A percentile compares a stretch with the other conserved stretches of the same genome.
Evolutionary conservation across 2,888 invertebrate genomes (phyloP).

Genomic region (Meiosimyza decipiens): DNA sequence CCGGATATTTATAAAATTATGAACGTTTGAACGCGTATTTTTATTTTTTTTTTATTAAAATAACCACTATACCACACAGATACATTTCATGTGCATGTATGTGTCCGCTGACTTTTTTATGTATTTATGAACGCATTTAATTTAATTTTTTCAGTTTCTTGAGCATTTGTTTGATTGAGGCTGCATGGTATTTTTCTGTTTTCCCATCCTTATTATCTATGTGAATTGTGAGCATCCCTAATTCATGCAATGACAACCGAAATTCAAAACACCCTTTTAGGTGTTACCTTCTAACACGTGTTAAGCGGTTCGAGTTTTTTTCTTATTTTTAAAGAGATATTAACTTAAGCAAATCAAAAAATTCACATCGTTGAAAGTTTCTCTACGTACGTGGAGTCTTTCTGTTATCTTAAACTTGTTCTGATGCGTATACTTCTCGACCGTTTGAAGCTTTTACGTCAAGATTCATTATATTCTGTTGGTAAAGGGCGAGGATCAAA

Average conservation of each 20-base stretch:
- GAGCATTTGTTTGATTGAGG: constrained; percentile 16
- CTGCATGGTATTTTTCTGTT: not conserved
- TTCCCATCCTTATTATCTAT: constrained; percentile 2
- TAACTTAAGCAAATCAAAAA: too few relatives aligned
- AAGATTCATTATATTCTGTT: too few relatives aligned
- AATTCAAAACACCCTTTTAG: constrained; percentile 1
- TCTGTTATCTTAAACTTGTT: too few relatives aligned
- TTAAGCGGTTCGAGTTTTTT: not conserved
- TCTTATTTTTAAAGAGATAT: too few relatives aligned
- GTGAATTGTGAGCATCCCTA: constrained; percentile 13
- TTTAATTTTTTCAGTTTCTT: constrained; percentile 6
- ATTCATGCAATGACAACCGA: not conserved
- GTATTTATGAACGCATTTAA: not conserved
- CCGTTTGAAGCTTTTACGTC: too few relatives aligned
- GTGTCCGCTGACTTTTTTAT: not conserved
- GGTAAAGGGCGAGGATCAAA: too few relatives aligned
- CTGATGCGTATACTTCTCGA: too few relatives aligned
- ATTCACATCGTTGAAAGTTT: too few relatives aligned
- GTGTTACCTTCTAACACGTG: not conserved
- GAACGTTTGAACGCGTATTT: not conserved
- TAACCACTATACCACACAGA: constrained; percentile 5
- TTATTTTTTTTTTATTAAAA: constrained; percentile 10
- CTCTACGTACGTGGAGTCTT: too few relatives aligned
- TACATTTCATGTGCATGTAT: not conserved
- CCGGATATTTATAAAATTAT: constrained; percentile 21